Evolutionary conservation across 1,140 invertebrate genomes (phyloP).

Genomic region (Rhizoglyphus robini): DNA sequence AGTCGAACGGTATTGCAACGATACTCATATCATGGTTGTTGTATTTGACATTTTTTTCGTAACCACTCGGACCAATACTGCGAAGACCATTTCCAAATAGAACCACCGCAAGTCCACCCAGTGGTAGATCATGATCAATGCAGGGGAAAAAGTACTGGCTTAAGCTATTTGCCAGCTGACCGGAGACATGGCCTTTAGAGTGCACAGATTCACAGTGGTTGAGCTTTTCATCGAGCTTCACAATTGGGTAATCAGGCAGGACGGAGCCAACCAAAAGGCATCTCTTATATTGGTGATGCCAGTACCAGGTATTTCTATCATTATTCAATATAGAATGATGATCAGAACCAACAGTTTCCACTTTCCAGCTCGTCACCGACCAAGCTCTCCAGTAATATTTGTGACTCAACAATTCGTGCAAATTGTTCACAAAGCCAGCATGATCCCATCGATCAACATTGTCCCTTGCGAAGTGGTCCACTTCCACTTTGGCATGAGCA

Average conservation of each 20-base stretch:
- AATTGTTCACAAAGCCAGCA: neutral
- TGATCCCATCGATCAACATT: neutral
- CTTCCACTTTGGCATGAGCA: neutral
- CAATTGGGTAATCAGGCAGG: too few relatives aligned
- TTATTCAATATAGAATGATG: too few relatives aligned
- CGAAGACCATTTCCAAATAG: neutral
- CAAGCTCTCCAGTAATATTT: neutral
- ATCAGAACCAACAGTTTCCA: too few relatives aligned
- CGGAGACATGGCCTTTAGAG: neutral
- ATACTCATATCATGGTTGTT: too few relatives aligned
- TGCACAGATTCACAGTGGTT: too few relatives aligned
- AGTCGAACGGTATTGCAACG: neutral
- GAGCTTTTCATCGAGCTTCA: too few relatives aligned
- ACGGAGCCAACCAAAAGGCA: too few relatives aligned
- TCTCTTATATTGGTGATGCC: too few relatives aligned
- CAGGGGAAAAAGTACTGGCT: neutral
- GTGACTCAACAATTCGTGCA: neutral
- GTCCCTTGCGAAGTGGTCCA: neutral
- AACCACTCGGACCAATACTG: neutral
- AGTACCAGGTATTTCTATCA: too few relatives aligned
- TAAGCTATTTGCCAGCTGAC: neutral
- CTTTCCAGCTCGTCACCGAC: neutral
- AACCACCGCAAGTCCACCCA: neutral
- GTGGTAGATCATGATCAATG: neutral
- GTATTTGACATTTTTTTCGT: neutral